Evolutionary conservation across 2,113 vertebrate species (phyloP), one percentile per base, ranked within the genome.

Genomic region (Mus musculus): DNA sequence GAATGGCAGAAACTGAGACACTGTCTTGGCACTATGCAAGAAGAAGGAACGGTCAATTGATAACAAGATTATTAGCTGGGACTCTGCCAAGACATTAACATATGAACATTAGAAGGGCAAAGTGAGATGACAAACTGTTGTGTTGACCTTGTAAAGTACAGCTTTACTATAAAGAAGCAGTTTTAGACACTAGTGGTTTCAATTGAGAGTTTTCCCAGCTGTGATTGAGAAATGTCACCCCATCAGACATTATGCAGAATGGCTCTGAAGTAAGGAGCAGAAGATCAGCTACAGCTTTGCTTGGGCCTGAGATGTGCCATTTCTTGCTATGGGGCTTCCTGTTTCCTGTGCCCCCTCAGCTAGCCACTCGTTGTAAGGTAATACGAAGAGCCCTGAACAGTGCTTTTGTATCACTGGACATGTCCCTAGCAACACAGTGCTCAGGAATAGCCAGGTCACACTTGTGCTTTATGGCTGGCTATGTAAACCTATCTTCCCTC

Each of bases 401-500:
- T 10, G 42, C 63, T 87, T 87, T 91, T 71, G 82, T 16, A 92
- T 7, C 73, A 39, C 14, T 85, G 82, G 97, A 95, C 73, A 19
- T 20, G 6, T 91, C 56, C 71, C 5, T 96, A 80, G 81, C 52
- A 89, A 97, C 95, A 49, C 1, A 93, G 33, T 91, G 91, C 24
- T 97, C 95, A 96, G 90, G 10, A 65, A 95, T 8, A 80, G 6
- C 12, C 42, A 36, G 3, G 69, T 75, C 84, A 46, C 13, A 61
- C 67, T 36, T 95, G 56, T 3, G 91, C 52, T 91, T 97, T 94
- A 86, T 95, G 49, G 33, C 75, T 95, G 30, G 30, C 30, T 90
- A 36, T 73, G 54, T 36, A 96, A 96, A 94, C 76, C 97, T 97
- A 93, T 22, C 72, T 2, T 95, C 97, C 28, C 7, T 93, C 97